Evolutionary conservation across 1,140 invertebrate species (phyloP), one percentile per base, ranked within the genome.

Genomic region (Luehdorfia chinensis): DNA sequence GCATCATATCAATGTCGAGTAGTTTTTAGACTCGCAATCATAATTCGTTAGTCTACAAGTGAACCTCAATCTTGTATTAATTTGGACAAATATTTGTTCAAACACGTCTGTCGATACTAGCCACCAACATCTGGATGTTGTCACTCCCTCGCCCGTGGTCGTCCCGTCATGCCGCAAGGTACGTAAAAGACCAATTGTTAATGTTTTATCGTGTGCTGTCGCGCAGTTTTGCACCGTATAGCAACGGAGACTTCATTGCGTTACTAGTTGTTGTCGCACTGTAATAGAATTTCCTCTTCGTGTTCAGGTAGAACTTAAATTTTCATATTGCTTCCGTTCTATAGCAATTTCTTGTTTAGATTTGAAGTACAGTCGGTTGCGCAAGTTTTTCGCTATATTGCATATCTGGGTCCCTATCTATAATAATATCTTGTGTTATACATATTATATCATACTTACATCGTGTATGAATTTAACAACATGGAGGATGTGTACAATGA

Each of bases 111-210:
- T 23, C 28, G 16, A 28, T 44, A 41, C 2, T 28, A 6, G n/a
- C 25, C 2, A 25, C 59, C 59, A 66, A 58, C 47, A 28, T 55
- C 52, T 53, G 57, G 47, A 50, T 64, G 59, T 61, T 64, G 66
- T 75, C 71, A 74, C 71, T 77, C 60, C 66, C 51, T 53, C 51
- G 59, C 49, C 48, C 61, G 68, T 66, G 55, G 48, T 51, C 68
- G 71, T 60, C 50, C 64, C 63, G 61, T 66, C 57, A 62, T 65
- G 68, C 61, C 59, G 71, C 55, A 56, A 66, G 68, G 70, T 74
- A 70, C 51, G 70, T 72, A 60, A 51, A 60, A 54, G 47, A 16
- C 34, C 49, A 45, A 50, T 55, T 31, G 50, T 48, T 55, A 51
- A 56, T 21, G 25, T 30, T 53, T 53, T 58, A 28, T 33, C 41